These are phyloP conservation scores for Leptoclinus maculatus DNA, from an alignment of 2,797 vertebrate genomes.

Conservation along the genomic window DNA sequence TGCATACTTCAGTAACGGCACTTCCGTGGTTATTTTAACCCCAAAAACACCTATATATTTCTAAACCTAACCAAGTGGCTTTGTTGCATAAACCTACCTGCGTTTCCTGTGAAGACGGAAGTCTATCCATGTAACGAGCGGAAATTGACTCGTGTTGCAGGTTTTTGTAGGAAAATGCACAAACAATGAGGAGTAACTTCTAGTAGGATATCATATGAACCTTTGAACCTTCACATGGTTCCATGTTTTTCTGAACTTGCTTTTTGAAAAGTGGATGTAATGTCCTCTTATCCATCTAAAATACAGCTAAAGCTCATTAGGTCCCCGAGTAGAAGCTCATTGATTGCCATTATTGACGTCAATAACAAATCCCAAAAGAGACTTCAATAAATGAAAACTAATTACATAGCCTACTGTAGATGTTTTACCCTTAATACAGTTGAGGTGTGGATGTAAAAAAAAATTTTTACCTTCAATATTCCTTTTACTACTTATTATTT, in stretches of 20 bases:
- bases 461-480: neutral
- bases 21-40: no score
- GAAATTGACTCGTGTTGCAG: no score
- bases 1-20: no score
- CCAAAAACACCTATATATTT: no score
- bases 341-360: constrained; percentile 28
- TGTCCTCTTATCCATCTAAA: neutral
- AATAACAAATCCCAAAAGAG: constrained; percentile 16
- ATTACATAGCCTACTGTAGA: neutral
- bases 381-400: neutral
- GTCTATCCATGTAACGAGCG: no score
- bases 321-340: neutral
- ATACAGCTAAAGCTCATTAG: neutral
- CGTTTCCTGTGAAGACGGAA: no score
- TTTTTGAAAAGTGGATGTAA: neutral
- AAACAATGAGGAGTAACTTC: neutral
- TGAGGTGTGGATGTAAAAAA: neutral
- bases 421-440: neutral
- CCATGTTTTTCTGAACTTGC: neutral
- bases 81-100: no score
- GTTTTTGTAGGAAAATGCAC: no score
- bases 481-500: neutral
- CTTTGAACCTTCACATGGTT: neutral
- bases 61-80: no score
- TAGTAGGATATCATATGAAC: neutral